Base-by-base conservation (phyloP, 2,797 vertebrate species). In the Adrianichthys oophorus region DNA sequence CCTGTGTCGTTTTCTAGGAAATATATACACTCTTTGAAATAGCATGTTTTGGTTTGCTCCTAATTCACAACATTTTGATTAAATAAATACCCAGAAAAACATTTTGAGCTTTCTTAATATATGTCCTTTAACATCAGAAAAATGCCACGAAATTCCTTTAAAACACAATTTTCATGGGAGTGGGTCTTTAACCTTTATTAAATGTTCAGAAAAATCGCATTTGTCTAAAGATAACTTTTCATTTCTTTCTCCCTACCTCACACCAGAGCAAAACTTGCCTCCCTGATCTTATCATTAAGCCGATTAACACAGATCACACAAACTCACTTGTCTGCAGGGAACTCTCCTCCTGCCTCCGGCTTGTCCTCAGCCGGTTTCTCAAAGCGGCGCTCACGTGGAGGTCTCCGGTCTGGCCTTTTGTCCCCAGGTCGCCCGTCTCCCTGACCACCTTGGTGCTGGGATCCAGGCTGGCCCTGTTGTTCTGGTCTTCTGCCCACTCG, bases 301-400 rank as follows among this genome's bases (percentile, higher is more conserved):
- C 46, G n/a, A 17, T 40, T 4, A 1, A 26, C 41, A 14, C 21
- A 62, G 41, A 41, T 41, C 18, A 29, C 56, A 50, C 24, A 17
- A 3, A 84, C 93, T 92, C 91, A 97, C 97, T 95, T 97, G 78
- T 99, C 96, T 59, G 89, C 88, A 4, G 94, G 92, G 79, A 96
- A 95, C 68, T 99, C 97, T 70, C 94, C 95, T 24, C 93, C 95
- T 62, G 92, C 94, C 78, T 99, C 96, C 0, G 94, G 92, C 84
- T 97, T 99, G 52, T 99, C 97, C 80, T 99, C 97, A 1, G 91
- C 62, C 2, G 97, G 95, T 69, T 98, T 98, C 58, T 99, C 97
- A 1, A 93, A 93, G 65, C 96, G 94, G n/a, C 95, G 94, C 80
- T 99, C 97, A 0, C 97, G 94, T n/a, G 95, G 96, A 70, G 95